phyloP scores from a whole-genome alignment of 2,888 invertebrate genomes.

The Drosophila seclusa region DNA sequence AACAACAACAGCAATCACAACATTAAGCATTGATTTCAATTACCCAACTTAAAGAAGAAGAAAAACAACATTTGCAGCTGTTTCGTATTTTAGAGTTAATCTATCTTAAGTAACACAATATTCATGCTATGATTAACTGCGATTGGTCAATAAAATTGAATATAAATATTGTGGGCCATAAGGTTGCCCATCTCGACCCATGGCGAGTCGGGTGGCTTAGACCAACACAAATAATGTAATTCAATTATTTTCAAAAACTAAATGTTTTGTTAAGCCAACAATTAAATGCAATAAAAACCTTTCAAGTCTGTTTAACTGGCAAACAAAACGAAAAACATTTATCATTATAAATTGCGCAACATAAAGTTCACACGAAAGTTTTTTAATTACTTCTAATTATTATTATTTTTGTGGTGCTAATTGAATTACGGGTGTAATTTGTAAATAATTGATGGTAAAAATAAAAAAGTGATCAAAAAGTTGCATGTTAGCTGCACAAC shows the following conservation, averaged over 20 bases:
- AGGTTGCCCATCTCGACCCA: neutral
- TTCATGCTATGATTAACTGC: neutral
- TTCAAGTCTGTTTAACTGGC: neutral
- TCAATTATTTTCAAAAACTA: neutral
- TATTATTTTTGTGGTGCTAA: neutral
- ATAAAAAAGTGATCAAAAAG: no score
- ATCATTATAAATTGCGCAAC: neutral
- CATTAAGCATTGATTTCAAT: constrained; percentile 49
- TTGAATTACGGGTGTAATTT: neutral
- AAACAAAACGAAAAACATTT: neutral
- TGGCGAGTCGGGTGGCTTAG: neutral
- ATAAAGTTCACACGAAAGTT: neutral
- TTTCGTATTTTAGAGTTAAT: constrained; percentile 3
- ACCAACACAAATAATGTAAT: neutral
- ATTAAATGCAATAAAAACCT: constrained; percentile 4
- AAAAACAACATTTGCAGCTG: constrained; percentile 37
- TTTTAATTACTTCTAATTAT: neutral
- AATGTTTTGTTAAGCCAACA: constrained; percentile 1
- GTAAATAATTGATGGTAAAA: neutral
- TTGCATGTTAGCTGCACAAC: neutral
- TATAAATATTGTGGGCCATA: neutral
- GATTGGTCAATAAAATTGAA: neutral
- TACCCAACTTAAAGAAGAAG: constrained; percentile 29
- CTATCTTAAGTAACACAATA: constrained; percentile 1
- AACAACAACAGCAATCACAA: constrained; percentile 21